A percentile compares a stretch with the other conserved stretches of the same genome.
Evolutionary conservation across 2,113 vertebrate species (phyloP).

Genomic region (Protobothrops mucrosquamatus): DNA sequence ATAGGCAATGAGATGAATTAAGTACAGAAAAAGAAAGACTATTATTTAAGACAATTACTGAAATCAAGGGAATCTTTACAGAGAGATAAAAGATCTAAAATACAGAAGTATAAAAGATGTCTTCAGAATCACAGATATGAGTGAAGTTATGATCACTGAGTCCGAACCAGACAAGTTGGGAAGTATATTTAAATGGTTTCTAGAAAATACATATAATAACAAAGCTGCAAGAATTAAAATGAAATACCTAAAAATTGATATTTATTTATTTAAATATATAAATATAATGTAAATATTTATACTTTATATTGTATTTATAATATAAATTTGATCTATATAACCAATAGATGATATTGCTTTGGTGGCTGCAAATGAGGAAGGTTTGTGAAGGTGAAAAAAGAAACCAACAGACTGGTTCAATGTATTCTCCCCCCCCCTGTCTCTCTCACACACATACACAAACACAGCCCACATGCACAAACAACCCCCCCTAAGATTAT

Average conservation of each 20-base stretch:
- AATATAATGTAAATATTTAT: not conserved
- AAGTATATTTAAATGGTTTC: not conserved
- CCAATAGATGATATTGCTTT: not conserved
- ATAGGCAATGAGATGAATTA: not conserved
- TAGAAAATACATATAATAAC: not conserved
- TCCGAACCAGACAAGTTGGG: not conserved
- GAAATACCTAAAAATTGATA: not conserved
- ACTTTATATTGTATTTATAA: not conserved
- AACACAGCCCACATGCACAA: not conserved
- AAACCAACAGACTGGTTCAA: not conserved
- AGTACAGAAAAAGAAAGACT: not conserved
- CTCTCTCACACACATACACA: not conserved
- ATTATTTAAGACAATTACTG: not conserved
- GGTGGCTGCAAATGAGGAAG: not conserved
- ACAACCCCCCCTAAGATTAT: not conserved
- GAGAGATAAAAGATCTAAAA: not conserved
- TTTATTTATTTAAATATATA: not conserved
- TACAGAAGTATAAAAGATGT: not conserved
- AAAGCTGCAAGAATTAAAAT: not conserved
- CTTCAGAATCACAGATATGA: not conserved
- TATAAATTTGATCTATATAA: not conserved
- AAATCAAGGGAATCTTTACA: not conserved
- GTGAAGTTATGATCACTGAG: not conserved
- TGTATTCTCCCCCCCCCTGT: no score
- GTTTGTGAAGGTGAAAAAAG: not conserved